Percentiles rank a stretch among this genome's conserved stretches.
Conservation (phyloP, 2,797 vertebrate genomes). For the Labroides dimidiatus region DNA sequence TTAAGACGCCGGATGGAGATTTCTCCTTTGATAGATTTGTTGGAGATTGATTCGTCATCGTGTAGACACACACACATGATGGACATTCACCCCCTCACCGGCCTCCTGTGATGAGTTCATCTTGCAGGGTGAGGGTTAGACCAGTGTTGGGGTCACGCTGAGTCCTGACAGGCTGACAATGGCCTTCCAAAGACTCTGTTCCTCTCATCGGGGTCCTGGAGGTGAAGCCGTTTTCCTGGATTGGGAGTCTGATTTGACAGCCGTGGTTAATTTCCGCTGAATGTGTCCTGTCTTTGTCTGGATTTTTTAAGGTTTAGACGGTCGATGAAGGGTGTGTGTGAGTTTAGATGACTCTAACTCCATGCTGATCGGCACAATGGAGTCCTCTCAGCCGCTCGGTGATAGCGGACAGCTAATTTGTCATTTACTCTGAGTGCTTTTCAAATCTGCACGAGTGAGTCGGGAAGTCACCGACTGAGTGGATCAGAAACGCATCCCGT, state of each 20-base stretch:
- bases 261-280: slow-evolving; percentile 56
- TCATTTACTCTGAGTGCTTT: slow-evolving; percentile 37
- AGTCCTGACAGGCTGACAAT: slow-evolving; percentile 81
- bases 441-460: slow-evolving; percentile 32
- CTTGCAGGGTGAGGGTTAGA: slow-evolving; percentile 21
- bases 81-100: slow-evolving; percentile 28
- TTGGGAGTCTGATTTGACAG: slow-evolving; percentile 66
- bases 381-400: slow-evolving; percentile 5
- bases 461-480: slow-evolving; percentile 16
- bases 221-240: slow-evolving; percentile 62
- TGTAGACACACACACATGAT: slow-evolving; percentile 1
- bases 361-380: slow-evolving; percentile 16
- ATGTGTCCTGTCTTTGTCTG: slow-evolving; percentile 28
- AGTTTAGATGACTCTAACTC: slow-evolving; percentile 5
- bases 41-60: slow-evolving; percentile 25
- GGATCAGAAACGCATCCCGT: slow-evolving; percentile 18
- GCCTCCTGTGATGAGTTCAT: slow-evolving; percentile 67
- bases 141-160: slow-evolving; percentile 2
- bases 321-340: slow-evolving; percentile 13
- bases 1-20: too few relatives aligned
- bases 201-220: slow-evolving; percentile 37
- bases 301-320: slow-evolving; percentile 7
- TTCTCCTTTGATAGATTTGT: not conserved
- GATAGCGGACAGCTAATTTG: slow-evolving; percentile 13
- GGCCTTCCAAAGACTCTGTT: slow-evolving; percentile 71